Percentiles rank a stretch among this genome's conserved stretches.
Conservation (phyloP, 2,797 vertebrate species). For the Heterohyrax brucei region DNA sequence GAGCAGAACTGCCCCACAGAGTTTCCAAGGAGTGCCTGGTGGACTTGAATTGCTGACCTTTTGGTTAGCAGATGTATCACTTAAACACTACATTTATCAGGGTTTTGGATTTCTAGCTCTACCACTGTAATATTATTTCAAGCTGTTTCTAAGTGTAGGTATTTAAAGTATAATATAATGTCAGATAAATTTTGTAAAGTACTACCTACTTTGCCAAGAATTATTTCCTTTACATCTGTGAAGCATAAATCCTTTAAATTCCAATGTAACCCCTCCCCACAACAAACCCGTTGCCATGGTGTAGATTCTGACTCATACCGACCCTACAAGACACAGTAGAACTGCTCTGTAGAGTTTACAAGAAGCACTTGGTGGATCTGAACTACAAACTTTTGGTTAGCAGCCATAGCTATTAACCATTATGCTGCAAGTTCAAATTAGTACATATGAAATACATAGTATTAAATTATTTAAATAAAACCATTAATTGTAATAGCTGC, state of each 20-base stretch:
- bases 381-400: too few species aligned
- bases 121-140: neutral
- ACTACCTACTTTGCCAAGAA: neutral
- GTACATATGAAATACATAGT: neutral
- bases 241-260: neutral
- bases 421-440: neutral
- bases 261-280: neutral
- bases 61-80: too few species aligned
- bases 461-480: slow-evolving; percentile 2
- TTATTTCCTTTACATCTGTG: neutral
- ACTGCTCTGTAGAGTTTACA: too few species aligned
- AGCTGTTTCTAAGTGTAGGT: neutral
- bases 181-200: neutral
- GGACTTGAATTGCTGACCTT: too few species aligned
- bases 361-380: too few species aligned
- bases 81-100: too few species aligned
- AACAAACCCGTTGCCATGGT: too few species aligned
- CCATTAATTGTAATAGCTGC: neutral
- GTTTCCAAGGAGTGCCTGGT: too few species aligned
- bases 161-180: neutral
- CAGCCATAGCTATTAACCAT: too few species aligned
- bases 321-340: too few species aligned
- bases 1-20: too few species aligned
- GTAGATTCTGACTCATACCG: too few species aligned
- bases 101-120: neutral